These are phyloP conservation scores for Anthopleura xanthogrammica DNA, from an alignment of 92 coral and sea anemone species.

Conservation along the genomic window DNA sequence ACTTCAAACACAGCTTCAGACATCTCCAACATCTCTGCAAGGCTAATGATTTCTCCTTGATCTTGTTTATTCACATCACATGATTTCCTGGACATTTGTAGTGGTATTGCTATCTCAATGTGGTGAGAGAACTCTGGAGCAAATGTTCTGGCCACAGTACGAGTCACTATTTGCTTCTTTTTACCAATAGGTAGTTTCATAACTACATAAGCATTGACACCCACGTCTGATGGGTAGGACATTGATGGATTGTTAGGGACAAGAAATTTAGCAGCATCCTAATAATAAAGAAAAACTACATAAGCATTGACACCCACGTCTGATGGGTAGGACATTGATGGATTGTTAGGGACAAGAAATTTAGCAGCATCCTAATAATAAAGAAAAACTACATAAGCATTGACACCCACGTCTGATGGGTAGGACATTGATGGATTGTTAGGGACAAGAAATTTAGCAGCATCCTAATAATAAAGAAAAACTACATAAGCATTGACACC, in stretches of 20 bases:
- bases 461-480: conserved; percentile 65
- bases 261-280: conserved; percentile 75
- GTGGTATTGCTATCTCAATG: conserved; percentile 68
- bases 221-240: conserved; percentile 93
- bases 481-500: conserved; percentile 85
- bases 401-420: conserved; percentile 95
- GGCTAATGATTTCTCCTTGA: conserved; percentile 48
- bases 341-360: conserved; percentile 44
- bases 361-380: conserved; percentile 70
- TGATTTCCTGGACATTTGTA: conserved; percentile 45
- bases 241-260: conserved; percentile 58
- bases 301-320: conserved; percentile 91
- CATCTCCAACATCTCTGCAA: conserved; percentile 86
- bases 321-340: conserved; percentile 82
- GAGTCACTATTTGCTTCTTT: conserved; percentile 59
- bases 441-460: conserved; percentile 54
- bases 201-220: conserved; percentile 79
- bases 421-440: conserved; percentile 68
- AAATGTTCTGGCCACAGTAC: conserved; percentile 93
- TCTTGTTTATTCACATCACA: conserved; percentile 18
- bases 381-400: conserved; percentile 72
- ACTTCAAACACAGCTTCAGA: conserved; percentile 76
- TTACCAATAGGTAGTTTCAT: conserved; percentile 83
- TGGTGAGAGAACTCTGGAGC: conserved; percentile 88
- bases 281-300: conserved; percentile 13